Percentiles rank a stretch among this genome's conserved stretches.
Conservation (phyloP, 2,888 invertebrate genomes). For the Xylophagus ater region DNA sequence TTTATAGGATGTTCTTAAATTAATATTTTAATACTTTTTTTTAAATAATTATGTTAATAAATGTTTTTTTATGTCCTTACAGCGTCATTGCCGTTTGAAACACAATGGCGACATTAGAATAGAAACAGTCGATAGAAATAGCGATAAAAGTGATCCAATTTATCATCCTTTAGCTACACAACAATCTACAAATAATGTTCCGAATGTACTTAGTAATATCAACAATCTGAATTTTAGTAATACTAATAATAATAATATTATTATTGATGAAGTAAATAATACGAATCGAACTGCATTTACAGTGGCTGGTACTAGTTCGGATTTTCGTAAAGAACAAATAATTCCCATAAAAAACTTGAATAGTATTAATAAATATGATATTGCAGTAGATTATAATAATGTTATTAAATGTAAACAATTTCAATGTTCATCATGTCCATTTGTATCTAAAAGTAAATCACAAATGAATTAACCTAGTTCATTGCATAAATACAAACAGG, state of each 20-base stretch:
- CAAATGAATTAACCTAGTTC: slow-evolving; percentile 81
- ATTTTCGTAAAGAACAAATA: too few relatives aligned
- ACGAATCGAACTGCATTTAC: too few relatives aligned
- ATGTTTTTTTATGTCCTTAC: slow-evolving; percentile 25
- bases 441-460: slow-evolving; percentile 74
- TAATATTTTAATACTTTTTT: not conserved
- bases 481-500: slow-evolving; percentile 48
- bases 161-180: slow-evolving; percentile 31
- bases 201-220: not conserved
- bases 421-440: slow-evolving; percentile 70
- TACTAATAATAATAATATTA: not conserved
- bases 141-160: slow-evolving; percentile 24
- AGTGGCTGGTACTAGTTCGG: too few relatives aligned
- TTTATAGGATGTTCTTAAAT: not conserved
- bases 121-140: slow-evolving; percentile 40
- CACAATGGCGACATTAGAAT: slow-evolving; percentile 66
- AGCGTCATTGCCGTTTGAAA: slow-evolving; percentile 70
- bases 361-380: not conserved
- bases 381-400: not conserved
- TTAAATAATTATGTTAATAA: too few relatives aligned
- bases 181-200: slow-evolving; percentile 5
- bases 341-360: not conserved
- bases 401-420: slow-evolving; percentile 50
- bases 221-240: not conserved
- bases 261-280: not conserved